These are phyloP conservation scores for Chloropsis hardwickii DNA, from an alignment of 2,113 vertebrate genomes.

Conservation along the genomic window DNA sequence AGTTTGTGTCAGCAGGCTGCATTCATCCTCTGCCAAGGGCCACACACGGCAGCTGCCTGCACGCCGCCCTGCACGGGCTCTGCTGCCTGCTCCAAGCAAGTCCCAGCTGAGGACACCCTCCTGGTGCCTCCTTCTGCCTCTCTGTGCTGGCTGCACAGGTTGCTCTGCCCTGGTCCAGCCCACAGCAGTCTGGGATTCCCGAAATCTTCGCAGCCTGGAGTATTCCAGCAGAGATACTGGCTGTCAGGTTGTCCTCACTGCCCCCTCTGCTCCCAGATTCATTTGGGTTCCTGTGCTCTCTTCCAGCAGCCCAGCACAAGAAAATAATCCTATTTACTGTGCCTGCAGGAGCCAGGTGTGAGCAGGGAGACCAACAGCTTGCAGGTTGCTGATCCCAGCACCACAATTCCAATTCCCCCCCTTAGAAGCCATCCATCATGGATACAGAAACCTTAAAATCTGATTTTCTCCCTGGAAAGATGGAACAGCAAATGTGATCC, in stretches of 20 bases:
- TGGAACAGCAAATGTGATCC: fast-evolving
- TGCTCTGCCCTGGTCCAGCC: neutral
- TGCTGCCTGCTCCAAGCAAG: neutral
- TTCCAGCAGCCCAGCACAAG: neutral
- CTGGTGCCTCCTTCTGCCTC: neutral
- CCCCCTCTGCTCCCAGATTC: neutral
- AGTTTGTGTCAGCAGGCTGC: neutral
- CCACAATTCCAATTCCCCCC: neutral
- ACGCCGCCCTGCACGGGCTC: neutral
- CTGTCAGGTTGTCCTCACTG: fast-evolving
- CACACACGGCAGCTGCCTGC: neutral
- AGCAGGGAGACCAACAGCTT: neutral
- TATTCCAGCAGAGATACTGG: neutral
- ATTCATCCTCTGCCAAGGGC: neutral
- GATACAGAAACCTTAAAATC: neutral
- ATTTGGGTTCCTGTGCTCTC: too few relatives aligned
- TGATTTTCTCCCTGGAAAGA: neutral
- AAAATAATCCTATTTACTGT: neutral
- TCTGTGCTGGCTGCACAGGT: neutral
- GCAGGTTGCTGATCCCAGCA: neutral
- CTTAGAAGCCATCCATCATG: neutral
- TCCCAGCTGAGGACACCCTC: neutral
- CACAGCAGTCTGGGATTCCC: fast-evolving
- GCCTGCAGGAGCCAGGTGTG: neutral
- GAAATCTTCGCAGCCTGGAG: neutral